A percentile compares a stretch with the other conserved stretches of the same genome.
phyloP scores from a whole-genome alignment of 2,888 invertebrate genomes.

The Mesopsocus fuscifrons region DNA sequence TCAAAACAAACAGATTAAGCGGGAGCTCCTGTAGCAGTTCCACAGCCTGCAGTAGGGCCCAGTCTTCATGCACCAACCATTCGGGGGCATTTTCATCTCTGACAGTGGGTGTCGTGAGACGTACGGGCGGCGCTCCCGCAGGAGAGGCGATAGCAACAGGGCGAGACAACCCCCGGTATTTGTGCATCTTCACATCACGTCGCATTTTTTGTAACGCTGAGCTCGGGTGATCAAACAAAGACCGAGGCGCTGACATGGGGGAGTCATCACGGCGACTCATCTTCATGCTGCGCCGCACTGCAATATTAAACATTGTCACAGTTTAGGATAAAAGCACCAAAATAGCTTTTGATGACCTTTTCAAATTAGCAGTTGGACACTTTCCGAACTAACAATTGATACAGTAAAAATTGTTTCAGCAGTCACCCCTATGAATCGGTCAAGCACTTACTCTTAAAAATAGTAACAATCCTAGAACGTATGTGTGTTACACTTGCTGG shows the following conservation, averaged over 20 bases:
- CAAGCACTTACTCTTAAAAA: no score
- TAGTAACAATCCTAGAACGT: no score
- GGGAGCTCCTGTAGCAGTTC: conserved; percentile 41
- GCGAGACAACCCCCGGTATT: conserved; percentile 38
- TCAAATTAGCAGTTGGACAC: no score
- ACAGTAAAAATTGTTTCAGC: no score
- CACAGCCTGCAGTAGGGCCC: conserved; percentile 49
- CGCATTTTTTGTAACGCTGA: conserved; percentile 55
- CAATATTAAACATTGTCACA: conserved; percentile 15
- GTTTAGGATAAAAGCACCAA: neutral
- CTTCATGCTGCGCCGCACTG: conserved; percentile 37
- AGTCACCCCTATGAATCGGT: no score
- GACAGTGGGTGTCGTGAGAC: conserved; percentile 28
- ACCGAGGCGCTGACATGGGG: conserved; percentile 49
- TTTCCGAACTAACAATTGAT: no score
- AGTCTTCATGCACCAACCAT: conserved; percentile 84
- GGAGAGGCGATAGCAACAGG: conserved; percentile 13
- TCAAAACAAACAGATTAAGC: conserved; percentile 50
- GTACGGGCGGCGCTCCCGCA: conserved; percentile 19
- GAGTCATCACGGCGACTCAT: conserved; percentile 44
- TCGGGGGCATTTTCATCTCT: conserved; percentile 56
- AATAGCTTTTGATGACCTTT: no score
- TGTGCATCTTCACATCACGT: conserved; percentile 48
- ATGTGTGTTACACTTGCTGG: no score
- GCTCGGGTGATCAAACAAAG: conserved; percentile 61